Conservation (phyloP, 2,113 vertebrate species). For the Motacilla alba region DNA sequence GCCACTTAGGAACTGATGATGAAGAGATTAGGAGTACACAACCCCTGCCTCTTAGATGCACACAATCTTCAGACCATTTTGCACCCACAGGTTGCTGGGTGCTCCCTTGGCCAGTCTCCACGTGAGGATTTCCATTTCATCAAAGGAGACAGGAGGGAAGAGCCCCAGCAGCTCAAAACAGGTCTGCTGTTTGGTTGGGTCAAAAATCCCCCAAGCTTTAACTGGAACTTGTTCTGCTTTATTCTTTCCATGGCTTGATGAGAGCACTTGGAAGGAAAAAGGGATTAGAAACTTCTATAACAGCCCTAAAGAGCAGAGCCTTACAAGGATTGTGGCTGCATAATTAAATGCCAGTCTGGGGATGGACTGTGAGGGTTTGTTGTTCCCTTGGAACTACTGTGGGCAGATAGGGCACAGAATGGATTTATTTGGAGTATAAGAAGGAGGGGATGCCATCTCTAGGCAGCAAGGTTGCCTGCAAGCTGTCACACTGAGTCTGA, state of each 20-base stretch:
- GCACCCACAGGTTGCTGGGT: not conserved
- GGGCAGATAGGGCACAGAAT: not conserved
- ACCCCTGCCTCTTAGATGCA: not conserved
- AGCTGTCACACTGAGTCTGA: not conserved
- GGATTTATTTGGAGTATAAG: not conserved
- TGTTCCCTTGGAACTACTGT: not conserved
- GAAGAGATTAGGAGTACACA: not conserved
- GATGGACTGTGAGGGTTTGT: not conserved
- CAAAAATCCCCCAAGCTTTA: not conserved
- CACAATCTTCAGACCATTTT: not conserved
- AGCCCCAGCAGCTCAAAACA: not conserved
- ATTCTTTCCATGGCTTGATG: not conserved
- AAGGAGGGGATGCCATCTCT: not conserved
- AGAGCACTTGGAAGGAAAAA: not conserved
- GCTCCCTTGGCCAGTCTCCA: not conserved
- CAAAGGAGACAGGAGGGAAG: not conserved
- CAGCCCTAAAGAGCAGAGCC: not conserved
- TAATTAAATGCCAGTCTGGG: not conserved
- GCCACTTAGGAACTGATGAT: not conserved
- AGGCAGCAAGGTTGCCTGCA: not conserved
- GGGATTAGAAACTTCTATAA: not conserved
- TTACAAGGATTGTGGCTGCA: not conserved
- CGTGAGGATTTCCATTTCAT: not conserved
- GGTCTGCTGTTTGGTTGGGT: not conserved
- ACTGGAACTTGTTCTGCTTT: not conserved